These are phyloP conservation scores for Monodelphis domestica DNA, from an alignment of 2,797 vertebrate species.

Conservation along the genomic window DNA sequence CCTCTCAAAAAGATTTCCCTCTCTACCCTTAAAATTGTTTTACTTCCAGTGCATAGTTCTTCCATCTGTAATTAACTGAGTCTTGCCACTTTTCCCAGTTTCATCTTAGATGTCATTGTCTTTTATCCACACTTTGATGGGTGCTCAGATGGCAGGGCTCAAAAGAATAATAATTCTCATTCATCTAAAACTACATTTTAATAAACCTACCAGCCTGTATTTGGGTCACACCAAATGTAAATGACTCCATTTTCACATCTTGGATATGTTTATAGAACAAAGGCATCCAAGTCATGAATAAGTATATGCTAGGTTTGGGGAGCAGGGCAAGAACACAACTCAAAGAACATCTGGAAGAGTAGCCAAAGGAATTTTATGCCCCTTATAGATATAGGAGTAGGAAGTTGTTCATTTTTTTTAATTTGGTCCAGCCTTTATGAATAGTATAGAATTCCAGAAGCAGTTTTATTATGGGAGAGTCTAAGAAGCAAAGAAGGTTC, in stretches of 20 bases:
- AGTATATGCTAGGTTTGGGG: not conserved
- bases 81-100: not conserved
- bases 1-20: not conserved
- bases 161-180: not conserved
- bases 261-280: not conserved
- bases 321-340: not conserved
- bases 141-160: not conserved
- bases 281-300: not conserved
- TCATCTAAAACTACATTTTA: not conserved
- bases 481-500: not conserved
- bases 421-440: not conserved
- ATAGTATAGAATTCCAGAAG: not conserved
- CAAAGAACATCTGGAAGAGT: not conserved
- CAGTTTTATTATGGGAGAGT: not conserved
- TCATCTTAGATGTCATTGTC: not conserved
- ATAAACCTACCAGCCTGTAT: not conserved
- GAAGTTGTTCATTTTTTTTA: not conserved
- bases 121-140: not conserved
- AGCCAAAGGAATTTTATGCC: not conserved
- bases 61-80: not conserved
- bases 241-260: not conserved
- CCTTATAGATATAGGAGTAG: not conserved
- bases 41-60: not conserved
- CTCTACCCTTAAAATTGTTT: not conserved
- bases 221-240: constrained; percentile 14